Conservation (phyloP, 1,140 invertebrate species). For the Saccostrea glomerata region DNA sequence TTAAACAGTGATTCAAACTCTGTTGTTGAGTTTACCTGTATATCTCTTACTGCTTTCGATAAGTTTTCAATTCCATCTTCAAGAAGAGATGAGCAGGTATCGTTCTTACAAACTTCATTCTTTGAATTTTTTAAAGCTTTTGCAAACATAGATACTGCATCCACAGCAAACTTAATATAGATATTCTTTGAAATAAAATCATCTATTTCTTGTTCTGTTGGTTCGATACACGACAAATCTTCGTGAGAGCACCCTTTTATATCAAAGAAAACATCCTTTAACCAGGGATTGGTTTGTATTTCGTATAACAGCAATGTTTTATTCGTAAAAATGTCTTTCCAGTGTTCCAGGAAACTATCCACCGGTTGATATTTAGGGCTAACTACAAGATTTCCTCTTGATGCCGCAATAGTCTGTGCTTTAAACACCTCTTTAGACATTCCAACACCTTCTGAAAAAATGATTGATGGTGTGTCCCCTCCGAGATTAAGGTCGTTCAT, state of each 20-base stretch:
- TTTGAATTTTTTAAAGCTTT: slow-evolving; percentile 27
- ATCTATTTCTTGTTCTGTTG: not conserved
- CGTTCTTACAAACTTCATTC: not conserved
- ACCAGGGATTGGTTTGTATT: slow-evolving; percentile 14
- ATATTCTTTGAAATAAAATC: not conserved
- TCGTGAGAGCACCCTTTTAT: slow-evolving; percentile 5
- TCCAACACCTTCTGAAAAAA: slow-evolving; percentile 25
- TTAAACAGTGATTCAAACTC: not conserved
- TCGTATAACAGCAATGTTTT: not conserved
- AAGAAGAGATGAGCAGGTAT: not conserved
- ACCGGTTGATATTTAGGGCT: not conserved
- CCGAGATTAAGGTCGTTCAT: not conserved
- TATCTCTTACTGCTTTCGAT: not conserved
- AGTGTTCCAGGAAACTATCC: slow-evolving; percentile 4
- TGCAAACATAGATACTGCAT: slow-evolving; percentile 24
- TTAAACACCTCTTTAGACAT: not conserved
- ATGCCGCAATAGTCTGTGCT: not conserved
- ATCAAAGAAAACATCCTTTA: not conserved
- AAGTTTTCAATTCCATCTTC: not conserved
- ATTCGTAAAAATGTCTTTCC: slow-evolving; percentile 4
- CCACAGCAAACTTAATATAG: slow-evolving; percentile 19
- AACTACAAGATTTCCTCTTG: slow-evolving; percentile 23
- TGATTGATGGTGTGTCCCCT: not conserved
- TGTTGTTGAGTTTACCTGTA: not conserved
- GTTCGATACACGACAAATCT: not conserved